Evolutionary conservation across 2,888 invertebrate genomes (phyloP), one percentile per base, ranked within the genome.

Genomic region (Tillus elongatus): DNA sequence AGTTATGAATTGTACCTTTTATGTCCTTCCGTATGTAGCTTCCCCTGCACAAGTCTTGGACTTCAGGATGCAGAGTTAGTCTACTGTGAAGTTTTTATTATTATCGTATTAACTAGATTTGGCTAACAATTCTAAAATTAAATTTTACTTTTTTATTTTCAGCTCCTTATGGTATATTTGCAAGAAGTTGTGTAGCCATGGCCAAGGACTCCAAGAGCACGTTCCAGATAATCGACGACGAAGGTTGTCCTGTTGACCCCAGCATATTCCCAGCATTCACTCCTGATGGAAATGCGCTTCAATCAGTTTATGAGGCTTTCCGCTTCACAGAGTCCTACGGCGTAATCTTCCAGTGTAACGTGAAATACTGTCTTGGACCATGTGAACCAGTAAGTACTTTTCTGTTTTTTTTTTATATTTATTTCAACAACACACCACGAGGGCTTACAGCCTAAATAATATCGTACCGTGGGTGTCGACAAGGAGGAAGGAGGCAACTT

Each of bases 321-420:
- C 76, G 92, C 59, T 93, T 93, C 64, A 93, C 92, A 1, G 92
- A 93, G 63, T 92, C 91, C 8, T 93, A 93, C 54, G 92, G 92
- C 33, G 92, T 93, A 43, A 93, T 93, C 63, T 93, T 93, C 79
- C 92, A 93, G 63, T 93, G 92, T 66, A 93, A 93, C 66, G 92
- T 93, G 53, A 92, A 92, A 62, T 93, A 93, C 64, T 93, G 92
- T 58, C 75, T 93, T 44, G 92, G 92, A 59, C 90, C 89, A 49
- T 93, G 92, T 58, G 90, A 92, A 62, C 88, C 92, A 54, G 87
- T 88, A 68, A 76, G 78, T 44, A 24, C 4, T 15, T 6, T 29
- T 8, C 4, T 29, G 12, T 29, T 6, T 6, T n/a, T n/a, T n/a
- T n/a, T n/a, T n/a, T n/a, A n/a, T n/a, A n/a, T n/a, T n/a, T n/a